Evolutionary conservation across 2,113 vertebrate species (phyloP), one percentile per base, ranked within the genome.

Genomic region (Dolichallabes microphthalmus): DNA sequence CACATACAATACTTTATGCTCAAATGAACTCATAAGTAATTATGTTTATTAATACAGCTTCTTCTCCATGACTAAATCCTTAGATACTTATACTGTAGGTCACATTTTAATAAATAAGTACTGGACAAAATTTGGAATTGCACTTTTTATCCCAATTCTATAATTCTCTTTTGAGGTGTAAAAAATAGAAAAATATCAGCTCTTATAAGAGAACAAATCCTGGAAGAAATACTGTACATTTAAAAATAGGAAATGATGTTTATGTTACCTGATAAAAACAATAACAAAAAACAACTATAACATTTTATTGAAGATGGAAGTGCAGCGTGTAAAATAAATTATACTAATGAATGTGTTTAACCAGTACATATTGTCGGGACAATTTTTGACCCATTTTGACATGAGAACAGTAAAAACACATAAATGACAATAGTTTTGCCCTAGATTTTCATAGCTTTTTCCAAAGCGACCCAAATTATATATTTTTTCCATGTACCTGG

Each of bases 11-110:
- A 63, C 30, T 45, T 61, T 78, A 20, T 82, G 85, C 82, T 85
- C 19, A 82, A 85, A 80, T 45, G 12, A 27, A 35, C 73, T 52
- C 22, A 12, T 32, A 82, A 82, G 71, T 74, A 64, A 87, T 77
- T 81, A 35, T 73, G 83, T 82, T 89, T 81, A 82, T 79, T 85
- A 88, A 69, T 63, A 32, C 53, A 77, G 60, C 25, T 63, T 84
- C 39, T 35, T 64, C 32, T 76, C 19, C 80, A 58, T 78, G 69
- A 75, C 39, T 79, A 66, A 86, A 45, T 74, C 30, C 69, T 66
- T 80, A 27, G 53, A 76, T 60, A 66, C 58, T 27, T 84, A 74
- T 76, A 45, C 45, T 45, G 6, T 45, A 81, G 64, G 50, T 80
- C 87, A 74, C 75, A 73, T 84, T 73, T 77, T 39, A 88, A 78